Base-by-base conservation (phyloP, 2,797 vertebrate species). In the Fistularia tabacaria region DNA sequence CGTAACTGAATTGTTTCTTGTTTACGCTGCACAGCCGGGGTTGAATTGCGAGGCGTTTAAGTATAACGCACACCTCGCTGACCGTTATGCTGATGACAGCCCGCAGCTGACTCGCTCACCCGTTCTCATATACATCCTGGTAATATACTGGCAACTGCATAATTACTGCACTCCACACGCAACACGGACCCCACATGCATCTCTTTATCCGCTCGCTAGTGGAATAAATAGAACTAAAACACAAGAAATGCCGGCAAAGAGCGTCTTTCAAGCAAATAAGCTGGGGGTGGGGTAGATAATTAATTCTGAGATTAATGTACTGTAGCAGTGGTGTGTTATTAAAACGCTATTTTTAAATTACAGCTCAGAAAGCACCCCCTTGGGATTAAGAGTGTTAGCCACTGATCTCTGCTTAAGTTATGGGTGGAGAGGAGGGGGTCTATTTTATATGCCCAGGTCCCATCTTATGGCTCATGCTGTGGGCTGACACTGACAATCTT, bases 331-430 rank as follows among this genome's bases (percentile, higher is more conserved):
- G 87, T 88, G 87, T 91, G 87, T 91, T 91, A 90, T 91, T 91
- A 90, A 91, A 90, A 88, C 84, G 85, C 89, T 91, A 89, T 91
- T 90, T 91, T 89, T 88, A 90, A 91, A 91, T 91, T 90, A 91
- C 90, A 89, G 86, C 88, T 91, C 87, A 86, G 87, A 88, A 90
- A 90, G 87, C 84, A 88, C 86, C 86, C 89, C 87, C 83, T 87
- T 85, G 88, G 88, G 89, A 89, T 84, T 82, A 85, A 83, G 85
- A 85, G 86, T 87, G 86, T 89, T 90, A 90, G 87, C 88, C 89
- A 89, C 88, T 84, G 87, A 89, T 90, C 90, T 90, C 83, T 84
- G 84, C 86, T 88, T 89, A 88, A 89, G 85, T 88, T 88, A 89
- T 86, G 79, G 83, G 82, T 83, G 69, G 81, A 69, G 37, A 6